Base-by-base conservation (phyloP, 2,888 invertebrate genomes). In the Aporophyla lueneburgensis region DNA sequence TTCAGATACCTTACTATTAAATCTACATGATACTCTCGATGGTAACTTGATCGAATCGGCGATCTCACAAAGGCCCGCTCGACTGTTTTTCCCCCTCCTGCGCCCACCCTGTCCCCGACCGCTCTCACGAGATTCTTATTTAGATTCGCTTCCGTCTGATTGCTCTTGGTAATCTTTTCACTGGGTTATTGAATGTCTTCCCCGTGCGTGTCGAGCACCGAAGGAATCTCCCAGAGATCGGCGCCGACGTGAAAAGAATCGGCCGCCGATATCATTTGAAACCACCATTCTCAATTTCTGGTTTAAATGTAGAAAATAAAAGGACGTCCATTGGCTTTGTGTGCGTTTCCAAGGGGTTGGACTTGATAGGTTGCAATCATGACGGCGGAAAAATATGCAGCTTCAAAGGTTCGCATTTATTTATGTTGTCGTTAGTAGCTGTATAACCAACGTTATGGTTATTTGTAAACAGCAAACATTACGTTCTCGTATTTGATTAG, bases 61-160 rank as follows among this genome's bases (percentile, higher is more conserved):
- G 93, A 95, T 95, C 94, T 91, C 87, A 95, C 95, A 95, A 96
- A 96, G 93, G 92, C 92, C 88, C 91, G 92, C 92, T 92, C 94
- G 93, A 94, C 94, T 95, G 95, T 95, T 96, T 95, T 94, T 94
- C 91, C 89, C 93, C 93, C 92, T 90, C 91, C 90, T 89, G 89
- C 88, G 90, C 91, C 91, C 92, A 92, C 93, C 91, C 90, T 92
- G 90, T 92, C 91, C 92, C 94, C 94, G 92, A 93, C 93, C 94
- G 94, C 94, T 95, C 96, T 94, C 95, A 94, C 95, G 95, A 96
- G 96, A 96, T 96, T 96, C 96, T 96, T 96, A 96, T 96, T 96
- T 96, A 96, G 96, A 96, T 96, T 96, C 96, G 96, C 96, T 96
- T 96, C 96, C 96, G 96, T 96, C 96, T 96, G 96, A 96, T 96